Base-by-base conservation (phyloP, 2,888 invertebrate species). In the Agonopterix subpropinquella region DNA sequence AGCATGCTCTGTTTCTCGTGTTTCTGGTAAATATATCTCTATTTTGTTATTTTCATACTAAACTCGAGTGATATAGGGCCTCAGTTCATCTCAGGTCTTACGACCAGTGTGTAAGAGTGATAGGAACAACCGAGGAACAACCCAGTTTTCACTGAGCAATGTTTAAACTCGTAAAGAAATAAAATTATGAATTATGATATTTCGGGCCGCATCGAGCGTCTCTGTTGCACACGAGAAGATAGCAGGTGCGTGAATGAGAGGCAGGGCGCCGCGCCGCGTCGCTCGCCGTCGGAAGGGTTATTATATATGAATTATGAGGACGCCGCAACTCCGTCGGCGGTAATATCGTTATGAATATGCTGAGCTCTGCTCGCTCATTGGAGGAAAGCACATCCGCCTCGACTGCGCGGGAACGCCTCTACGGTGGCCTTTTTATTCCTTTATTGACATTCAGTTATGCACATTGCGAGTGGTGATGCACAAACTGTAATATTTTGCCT, bases 281-380 rank as follows among this genome's bases (percentile, higher is more conserved):
- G 39, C 62, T 28, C 69, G 70, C 58, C 78, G 77, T 78, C 78
- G 77, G 82, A 88, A 87, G 89, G 89, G 89, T 89, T 89, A 88
- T 88, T 88, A 88, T 88, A 67, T 88, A 89, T 89, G 89, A 89
- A 84, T 89, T 89, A 89, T 89, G 88, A 89, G 78, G 86, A 84
- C 82, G 82, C 79, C 78, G 84, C 76, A 65, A 70, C 80, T 77
- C 78, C 80, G 85, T 65, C 84, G 80, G 75, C 86, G 77, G 88
- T 87, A 89, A 89, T 88, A 89, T 82, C 85, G 84, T 88, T 89
- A 89, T 89, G 89, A 89, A 89, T 89, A 89, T 89, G 83, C 84
- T 73, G 75, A 71, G 80, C 68, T 76, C 79, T 64, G 79, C 64
- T 76, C 86, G 77, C 84, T 77, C 78, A 89, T 89, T 89, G 89